Evolutionary conservation across 2,888 invertebrate species (phyloP).

Genomic region (Dendrolimus pini): DNA sequence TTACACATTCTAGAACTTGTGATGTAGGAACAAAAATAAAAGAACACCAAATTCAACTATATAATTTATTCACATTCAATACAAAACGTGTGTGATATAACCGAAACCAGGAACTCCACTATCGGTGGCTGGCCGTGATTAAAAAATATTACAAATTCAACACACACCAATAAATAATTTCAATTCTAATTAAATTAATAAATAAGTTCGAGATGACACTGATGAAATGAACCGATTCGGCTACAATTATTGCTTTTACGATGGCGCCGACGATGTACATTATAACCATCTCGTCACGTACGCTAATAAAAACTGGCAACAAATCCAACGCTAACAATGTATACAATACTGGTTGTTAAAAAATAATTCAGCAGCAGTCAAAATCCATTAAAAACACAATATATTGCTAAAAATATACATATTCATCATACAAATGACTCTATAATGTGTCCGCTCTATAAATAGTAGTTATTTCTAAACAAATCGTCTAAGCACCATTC

Average conservation of each 20-base stretch:
- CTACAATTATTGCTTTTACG: conserved; percentile 37
- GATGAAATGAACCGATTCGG: conserved; percentile 27
- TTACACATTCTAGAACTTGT: too few species aligned
- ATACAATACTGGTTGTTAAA: conserved; percentile 32
- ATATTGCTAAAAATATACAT: conserved; percentile 47
- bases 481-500: conserved; percentile 74
- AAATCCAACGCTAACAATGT: conserved; percentile 30
- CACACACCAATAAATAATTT: conserved; percentile 72
- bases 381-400: conserved; percentile 30
- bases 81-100: conserved; percentile 72
- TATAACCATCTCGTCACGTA: conserved; percentile 19
- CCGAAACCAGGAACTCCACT: conserved; percentile 46
- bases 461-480: conserved; percentile 55
- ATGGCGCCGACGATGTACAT: too few species aligned
- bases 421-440: conserved; percentile 37
- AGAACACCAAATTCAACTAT: conserved; percentile 47
- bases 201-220: conserved; percentile 48
- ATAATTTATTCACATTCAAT: conserved; percentile 76
- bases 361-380: conserved; percentile 22
- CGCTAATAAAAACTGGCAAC: conserved; percentile 33
- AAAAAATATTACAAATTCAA: conserved; percentile 61
- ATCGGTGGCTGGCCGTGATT: conserved; percentile 23
- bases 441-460: conserved; percentile 49
- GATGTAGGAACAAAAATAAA: too few species aligned
- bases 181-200: conserved; percentile 58